Conservation (phyloP, 2,113 vertebrate species). For the Aldabrachelys gigantea region DNA sequence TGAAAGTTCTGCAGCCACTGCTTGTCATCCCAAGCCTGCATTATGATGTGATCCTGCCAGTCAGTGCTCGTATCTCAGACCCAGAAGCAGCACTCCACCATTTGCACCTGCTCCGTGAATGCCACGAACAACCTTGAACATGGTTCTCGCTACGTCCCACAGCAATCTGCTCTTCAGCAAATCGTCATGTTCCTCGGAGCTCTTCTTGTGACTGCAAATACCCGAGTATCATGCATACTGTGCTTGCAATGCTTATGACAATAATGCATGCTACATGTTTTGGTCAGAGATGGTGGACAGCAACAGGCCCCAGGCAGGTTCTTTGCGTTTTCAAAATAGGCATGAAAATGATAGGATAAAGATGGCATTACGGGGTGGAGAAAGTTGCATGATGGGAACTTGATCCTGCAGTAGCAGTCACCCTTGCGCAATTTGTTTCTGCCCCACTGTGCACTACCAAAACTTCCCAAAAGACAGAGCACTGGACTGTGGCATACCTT, state of each 20-base stretch:
- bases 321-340: not conserved
- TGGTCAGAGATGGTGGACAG: not conserved
- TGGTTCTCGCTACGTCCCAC: not conserved
- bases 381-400: not conserved
- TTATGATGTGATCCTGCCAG: not conserved
- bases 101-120: not conserved
- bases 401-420: not conserved
- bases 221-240: not conserved
- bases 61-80: too few species aligned
- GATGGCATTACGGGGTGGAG: not conserved
- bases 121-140: not conserved
- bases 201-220: not conserved
- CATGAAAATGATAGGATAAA: not conserved
- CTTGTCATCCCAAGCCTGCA: not conserved
- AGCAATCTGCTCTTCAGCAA: not conserved
- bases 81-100: too few species aligned
- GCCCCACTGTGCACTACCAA: not conserved
- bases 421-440: not conserved
- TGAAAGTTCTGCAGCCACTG: not conserved
- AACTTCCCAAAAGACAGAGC: not conserved
- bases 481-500: not conserved
- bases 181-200: not conserved
- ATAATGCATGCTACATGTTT: not conserved
- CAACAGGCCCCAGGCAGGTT: not conserved
- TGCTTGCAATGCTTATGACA: not conserved